These are phyloP conservation scores for Pararge aegeria DNA, from an alignment of 1,140 invertebrate genomes.

Conservation along the genomic window DNA sequence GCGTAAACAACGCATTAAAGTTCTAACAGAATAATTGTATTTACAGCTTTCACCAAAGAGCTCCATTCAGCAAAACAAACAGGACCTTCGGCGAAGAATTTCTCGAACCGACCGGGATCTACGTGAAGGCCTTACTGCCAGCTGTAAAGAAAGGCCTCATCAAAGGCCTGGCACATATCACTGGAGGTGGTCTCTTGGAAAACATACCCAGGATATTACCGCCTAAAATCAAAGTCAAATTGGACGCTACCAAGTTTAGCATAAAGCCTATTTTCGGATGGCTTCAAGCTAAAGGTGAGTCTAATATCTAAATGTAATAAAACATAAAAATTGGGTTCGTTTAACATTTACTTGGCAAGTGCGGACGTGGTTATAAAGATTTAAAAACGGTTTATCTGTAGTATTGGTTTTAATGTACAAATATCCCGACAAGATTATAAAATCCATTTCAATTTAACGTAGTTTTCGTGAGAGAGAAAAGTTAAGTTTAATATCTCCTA, in stretches of 20 bases:
- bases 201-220: slow-evolving; percentile 93
- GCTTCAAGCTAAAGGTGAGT: slow-evolving; percentile 83
- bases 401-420: no score
- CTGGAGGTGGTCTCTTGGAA: slow-evolving; percentile 94
- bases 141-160: slow-evolving; percentile 87
- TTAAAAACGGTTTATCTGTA: no score
- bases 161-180: slow-evolving; percentile 96
- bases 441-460: no score
- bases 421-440: no score
- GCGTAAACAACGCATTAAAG: no score
- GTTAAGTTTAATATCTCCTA: no score
- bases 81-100: slow-evolving; percentile 88
- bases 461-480: no score
- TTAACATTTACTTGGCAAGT: no score
- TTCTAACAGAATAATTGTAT: not conserved
- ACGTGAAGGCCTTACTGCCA: slow-evolving; percentile 89
- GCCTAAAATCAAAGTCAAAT: slow-evolving; percentile 80
- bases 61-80: slow-evolving; percentile 85
- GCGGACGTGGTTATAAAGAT: no score
- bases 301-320: not conserved
- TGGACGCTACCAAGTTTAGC: slow-evolving; percentile 88
- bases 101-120: slow-evolving; percentile 93
- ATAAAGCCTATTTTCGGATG: slow-evolving; percentile 86
- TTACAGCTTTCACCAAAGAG: slow-evolving; percentile 82
- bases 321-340: no score